Percentiles rank a stretch among this genome's conserved stretches.
These are phyloP conservation scores for Lonchura striata DNA, from an alignment of 2,113 vertebrate genomes.

Conservation along the genomic window DNA sequence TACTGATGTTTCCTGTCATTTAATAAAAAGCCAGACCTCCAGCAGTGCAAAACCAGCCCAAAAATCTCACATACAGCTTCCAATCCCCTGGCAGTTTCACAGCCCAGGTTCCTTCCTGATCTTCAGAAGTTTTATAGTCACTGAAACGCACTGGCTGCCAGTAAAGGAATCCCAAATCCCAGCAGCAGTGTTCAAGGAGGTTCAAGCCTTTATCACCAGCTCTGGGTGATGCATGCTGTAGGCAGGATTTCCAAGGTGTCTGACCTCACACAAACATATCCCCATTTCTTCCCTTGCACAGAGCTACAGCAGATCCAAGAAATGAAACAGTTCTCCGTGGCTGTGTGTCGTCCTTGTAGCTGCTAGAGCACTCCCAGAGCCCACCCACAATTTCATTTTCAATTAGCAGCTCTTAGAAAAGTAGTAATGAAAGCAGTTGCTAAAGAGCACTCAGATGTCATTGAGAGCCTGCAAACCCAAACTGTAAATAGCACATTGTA, in stretches of 20 bases:
- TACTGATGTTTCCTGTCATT: neutral
- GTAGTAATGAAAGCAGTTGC: conserved; percentile 79
- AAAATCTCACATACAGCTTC: fast-evolving
- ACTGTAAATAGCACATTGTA: conserved; percentile 81
- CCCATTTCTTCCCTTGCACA: neutral
- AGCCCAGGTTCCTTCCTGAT: neutral
- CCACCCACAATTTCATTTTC: conserved; percentile 80
- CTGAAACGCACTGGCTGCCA: neutral
- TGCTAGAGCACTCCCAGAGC: conserved; percentile 53
- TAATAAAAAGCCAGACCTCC: neutral
- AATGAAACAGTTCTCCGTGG: neutral
- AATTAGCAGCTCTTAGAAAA: conserved; percentile 78
- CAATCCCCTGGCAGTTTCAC: neutral
- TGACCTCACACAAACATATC: neutral
- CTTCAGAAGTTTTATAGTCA: neutral
- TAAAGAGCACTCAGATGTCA: conserved; percentile 80
- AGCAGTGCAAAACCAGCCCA: neutral
- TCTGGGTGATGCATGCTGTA: neutral
- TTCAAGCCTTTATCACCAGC: neutral
- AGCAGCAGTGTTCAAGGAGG: neutral
- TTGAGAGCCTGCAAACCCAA: conserved; percentile 76
- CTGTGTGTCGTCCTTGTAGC: neutral
- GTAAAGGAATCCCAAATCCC: neutral
- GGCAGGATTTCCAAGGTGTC: neutral
- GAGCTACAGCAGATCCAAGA: neutral